A percentile compares a stretch with the other conserved stretches of the same genome.
Evolutionary conservation across 2,888 invertebrate species (phyloP).

Genomic region (Caenorhabditis sp.): DNA sequence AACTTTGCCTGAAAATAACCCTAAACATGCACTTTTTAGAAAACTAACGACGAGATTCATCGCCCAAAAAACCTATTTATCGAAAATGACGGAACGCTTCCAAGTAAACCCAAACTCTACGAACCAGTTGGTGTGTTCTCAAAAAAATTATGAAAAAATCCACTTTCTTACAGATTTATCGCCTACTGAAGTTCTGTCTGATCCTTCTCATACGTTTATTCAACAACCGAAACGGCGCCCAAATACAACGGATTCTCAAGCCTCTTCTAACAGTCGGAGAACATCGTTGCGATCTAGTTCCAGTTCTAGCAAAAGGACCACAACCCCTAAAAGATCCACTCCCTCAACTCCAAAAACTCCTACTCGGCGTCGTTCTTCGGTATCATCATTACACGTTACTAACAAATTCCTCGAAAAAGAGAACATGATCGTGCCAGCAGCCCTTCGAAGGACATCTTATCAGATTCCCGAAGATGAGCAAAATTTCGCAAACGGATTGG

Average conservation of each 20-base stretch:
- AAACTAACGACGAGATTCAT: constrained; percentile 32
- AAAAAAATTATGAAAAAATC: too few relatives aligned
- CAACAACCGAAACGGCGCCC: constrained; percentile 32
- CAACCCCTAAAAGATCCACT: neutral
- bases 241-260: neutral
- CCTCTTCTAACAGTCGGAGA: too few relatives aligned
- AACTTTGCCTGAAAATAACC: neutral
- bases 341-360: neutral
- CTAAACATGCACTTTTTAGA: constrained; percentile 8
- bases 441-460: constrained; percentile 26
- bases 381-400: constrained; percentile 1
- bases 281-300: neutral
- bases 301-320: neutral
- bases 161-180: constrained; percentile 31
- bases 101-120: constrained; percentile 38
- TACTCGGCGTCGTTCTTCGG: neutral
- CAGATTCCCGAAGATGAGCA: constrained; percentile 7
- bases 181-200: constrained; percentile 34
- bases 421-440: constrained; percentile 59
- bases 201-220: constrained; percentile 32
- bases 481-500: neutral
- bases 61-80: constrained; percentile 37
- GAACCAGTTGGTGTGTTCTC: constrained; percentile 38
- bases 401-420: constrained; percentile 59
- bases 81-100: constrained; percentile 12